These are phyloP conservation scores for Ceratitis capitata DNA, from an alignment of 1,140 invertebrate genomes.

Conservation along the genomic window DNA sequence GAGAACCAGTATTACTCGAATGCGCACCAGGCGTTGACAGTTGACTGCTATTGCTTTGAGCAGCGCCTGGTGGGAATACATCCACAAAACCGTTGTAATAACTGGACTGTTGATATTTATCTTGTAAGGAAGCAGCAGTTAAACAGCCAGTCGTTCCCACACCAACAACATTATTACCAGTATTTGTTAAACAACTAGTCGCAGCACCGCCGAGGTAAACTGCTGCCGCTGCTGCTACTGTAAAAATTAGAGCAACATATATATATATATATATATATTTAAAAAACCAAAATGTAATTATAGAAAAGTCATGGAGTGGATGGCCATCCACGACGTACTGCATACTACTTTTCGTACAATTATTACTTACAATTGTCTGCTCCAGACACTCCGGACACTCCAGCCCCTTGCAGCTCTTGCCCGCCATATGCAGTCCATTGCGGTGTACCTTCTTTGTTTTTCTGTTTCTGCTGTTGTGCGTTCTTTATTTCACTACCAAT, in stretches of 20 bases:
- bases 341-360: neutral
- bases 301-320: too few species aligned
- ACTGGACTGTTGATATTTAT: constrained; percentile 61
- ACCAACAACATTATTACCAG: neutral
- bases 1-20: constrained; percentile 13
- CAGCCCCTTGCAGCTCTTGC: constrained; percentile 10
- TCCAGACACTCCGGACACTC: neutral
- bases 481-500: constrained; percentile 63
- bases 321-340: too few species aligned
- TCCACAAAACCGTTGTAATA: constrained; percentile 61
- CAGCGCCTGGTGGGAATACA: constrained; percentile 47
- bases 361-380: constrained; percentile 40
- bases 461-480: constrained; percentile 50
- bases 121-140: constrained; percentile 47
- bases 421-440: constrained; percentile 53
- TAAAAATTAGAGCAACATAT: neutral
- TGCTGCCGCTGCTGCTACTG: neutral
- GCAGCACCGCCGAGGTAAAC: constrained; percentile 40
- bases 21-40: constrained; percentile 9
- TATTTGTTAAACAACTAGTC: constrained; percentile 43
- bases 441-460: constrained; percentile 56
- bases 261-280: neutral
- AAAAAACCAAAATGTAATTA: neutral
- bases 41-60: constrained; percentile 21
- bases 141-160: neutral